Percentiles rank a stretch among this genome's conserved stretches.
These are phyloP conservation scores for Yponomeuta malinellus DNA, from an alignment of 2,888 invertebrate genomes.

Conservation along the genomic window DNA sequence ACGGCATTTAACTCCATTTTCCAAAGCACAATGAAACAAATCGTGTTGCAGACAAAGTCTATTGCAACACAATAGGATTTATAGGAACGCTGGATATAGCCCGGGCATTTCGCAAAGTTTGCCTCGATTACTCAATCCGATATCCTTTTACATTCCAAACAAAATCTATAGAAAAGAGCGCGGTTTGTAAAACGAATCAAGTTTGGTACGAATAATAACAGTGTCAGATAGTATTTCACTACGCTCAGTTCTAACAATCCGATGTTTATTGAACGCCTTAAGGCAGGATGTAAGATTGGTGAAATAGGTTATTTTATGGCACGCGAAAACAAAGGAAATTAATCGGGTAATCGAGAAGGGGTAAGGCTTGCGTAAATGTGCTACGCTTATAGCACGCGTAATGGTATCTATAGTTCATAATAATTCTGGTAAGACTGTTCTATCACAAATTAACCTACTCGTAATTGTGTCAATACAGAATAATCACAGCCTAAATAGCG, in stretches of 20 bases:
- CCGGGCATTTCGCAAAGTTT: slow-evolving; percentile 11
- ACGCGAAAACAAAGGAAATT: not conserved
- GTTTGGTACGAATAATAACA: not conserved
- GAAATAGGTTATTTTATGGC: not conserved
- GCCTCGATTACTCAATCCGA: not conserved
- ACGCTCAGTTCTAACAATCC: slow-evolving; percentile 1
- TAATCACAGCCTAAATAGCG: not conserved
- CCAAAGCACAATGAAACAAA: slow-evolving; percentile 9
- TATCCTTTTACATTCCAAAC: not conserved
- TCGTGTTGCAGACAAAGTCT: slow-evolving; percentile 3
- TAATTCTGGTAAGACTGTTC: not conserved
- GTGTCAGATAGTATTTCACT: not conserved
- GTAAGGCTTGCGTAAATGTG: too few species aligned
- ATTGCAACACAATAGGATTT: slow-evolving; percentile 15
- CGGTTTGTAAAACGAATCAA: not conserved
- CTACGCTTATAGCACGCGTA: too few species aligned
- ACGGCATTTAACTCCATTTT: slow-evolving; percentile 3
- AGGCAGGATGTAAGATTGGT: not conserved
- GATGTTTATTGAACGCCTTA: slow-evolving; percentile 1
- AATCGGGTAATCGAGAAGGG: too few species aligned
- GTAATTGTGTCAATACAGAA: not conserved
- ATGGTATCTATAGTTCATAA: too few species aligned
- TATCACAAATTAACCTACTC: not conserved
- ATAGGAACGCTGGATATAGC: slow-evolving; percentile 11
- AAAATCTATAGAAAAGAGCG: not conserved